These are phyloP conservation scores for Eupithecia inturbata DNA, from an alignment of 2,888 invertebrate species.

Conservation along the genomic window DNA sequence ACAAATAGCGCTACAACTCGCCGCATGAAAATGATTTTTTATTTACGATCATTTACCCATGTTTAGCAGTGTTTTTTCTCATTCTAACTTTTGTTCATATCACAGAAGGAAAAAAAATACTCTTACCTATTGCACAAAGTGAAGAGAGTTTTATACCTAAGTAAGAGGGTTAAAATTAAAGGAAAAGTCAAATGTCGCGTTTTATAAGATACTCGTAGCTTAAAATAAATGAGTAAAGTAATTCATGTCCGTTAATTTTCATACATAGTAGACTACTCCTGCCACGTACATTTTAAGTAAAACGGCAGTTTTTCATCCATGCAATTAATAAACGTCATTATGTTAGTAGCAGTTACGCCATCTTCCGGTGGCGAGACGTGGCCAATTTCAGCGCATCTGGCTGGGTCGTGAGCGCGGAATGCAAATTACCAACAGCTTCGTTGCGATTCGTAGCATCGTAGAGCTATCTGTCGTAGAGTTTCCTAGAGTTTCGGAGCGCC, in stretches of 20 bases:
- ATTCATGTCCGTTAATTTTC: not conserved
- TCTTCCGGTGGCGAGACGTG: conserved; percentile 24
- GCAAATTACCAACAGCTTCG: conserved; percentile 30
- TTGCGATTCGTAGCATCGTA: conserved; percentile 11
- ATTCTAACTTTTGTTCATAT: not conserved
- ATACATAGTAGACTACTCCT: not conserved
- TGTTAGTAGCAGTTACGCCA: conserved; percentile 2
- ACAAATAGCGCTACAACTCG: no score
- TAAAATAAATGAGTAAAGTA: not conserved
- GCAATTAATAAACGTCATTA: conserved; percentile 13
- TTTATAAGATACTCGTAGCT: no score
- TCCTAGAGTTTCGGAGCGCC: not conserved
- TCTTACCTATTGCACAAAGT: not conserved
- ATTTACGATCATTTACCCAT: not conserved
- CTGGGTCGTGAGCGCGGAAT: conserved; percentile 14
- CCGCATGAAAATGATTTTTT: not conserved
- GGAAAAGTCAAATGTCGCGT: not conserved
- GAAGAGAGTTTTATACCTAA: not conserved
- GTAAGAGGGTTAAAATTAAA: not conserved
- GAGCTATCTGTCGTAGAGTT: not conserved
- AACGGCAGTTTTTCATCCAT: not conserved
- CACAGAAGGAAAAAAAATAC: not conserved
- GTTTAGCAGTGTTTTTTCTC: not conserved
- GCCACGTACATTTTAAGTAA: not conserved
- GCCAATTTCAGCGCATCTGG: conserved; percentile 31